Base-by-base conservation (phyloP, 2,888 invertebrate species). In the Nomada flava region DNA sequence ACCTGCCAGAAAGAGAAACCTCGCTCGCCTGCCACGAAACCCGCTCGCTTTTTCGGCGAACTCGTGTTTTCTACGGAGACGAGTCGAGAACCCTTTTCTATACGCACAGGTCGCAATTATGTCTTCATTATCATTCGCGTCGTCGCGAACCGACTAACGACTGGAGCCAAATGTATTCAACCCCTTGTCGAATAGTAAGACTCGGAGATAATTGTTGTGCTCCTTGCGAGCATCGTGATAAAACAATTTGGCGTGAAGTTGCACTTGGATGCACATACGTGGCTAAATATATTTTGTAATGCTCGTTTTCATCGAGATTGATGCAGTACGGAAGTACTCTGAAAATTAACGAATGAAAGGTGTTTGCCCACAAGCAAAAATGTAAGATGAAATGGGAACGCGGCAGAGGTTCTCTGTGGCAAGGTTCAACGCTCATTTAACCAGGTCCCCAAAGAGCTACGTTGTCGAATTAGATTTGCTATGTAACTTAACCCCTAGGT, bases 41-140 rank as follows among this genome's bases (percentile, higher is more conserved):
- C 59, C 55, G 9, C 47, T 64, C 59, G 29, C 79, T 76, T 70
- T 88, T 86, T 86, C 70, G 29, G 76, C 55, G 63, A 65, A 52
- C 72, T 74, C 76, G 76, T 72, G 81, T 88, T 86, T 85, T 76
- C 64, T 74, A 50, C 60, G 68, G 69, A 57, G 26, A 65, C 77
- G 26, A 62, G 20, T 55, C 76, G 52, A 55, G 68, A 50, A 20
- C 29, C 18, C 50, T 23, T 72, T 42, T 64, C 18, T 18, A 10
- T 29, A 50, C 36, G 15, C n/a, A 26, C n/a, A 15, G 44, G n/a
- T 57, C 62, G 74, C 36, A 71, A 77, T 83, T 82, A 70, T 42
- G 18, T 68, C 50, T 74, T 77, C 74, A 47, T 77, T 76, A 69
- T 62, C 36, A 36, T 36, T 13, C 23, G 59, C 23, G 23, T 44